Evolutionary conservation across 2,113 vertebrate genomes (phyloP), one percentile per base, ranked within the genome.

Genomic region (Egretta garzetta): DNA sequence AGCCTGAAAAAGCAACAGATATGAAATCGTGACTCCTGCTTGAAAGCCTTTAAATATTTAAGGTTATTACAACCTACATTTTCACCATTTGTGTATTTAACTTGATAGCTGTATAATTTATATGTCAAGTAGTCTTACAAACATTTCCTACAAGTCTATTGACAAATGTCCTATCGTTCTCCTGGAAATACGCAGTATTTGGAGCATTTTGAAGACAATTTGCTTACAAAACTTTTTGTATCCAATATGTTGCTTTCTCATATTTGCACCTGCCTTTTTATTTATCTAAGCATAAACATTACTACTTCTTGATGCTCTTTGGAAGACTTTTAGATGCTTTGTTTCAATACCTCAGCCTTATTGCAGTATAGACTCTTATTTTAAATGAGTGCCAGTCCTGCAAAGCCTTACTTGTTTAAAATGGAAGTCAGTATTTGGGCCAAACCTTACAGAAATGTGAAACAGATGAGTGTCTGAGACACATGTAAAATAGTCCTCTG

Each of bases 1-100:
- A 72, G 20, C 55, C 32, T 96, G 66, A 35, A 93, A 96, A 90
- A 84, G 50, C 66, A 97, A 82, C 59, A 93, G 71, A 53, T 87
- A 84, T 76, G 64, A 80, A 96, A 92, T 74, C 84, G 35, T 60
- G 49, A 85, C 72, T 93, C 74, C 68, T 93, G 24, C 90, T 82
- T 86, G 94, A 95, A 97, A 97, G 71, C 70, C 76, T 97, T 98
- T 94, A 98, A 94, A 95, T 98, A 97, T 96, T 96, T 95, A 95
- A 74, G 56, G 66, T 92, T 97, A 76, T 95, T 96, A 60, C 76
- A 97, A 83, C 28, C 15, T 84, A 79, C 58, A 45, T 79, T 95
- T 97, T 93, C 93, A 76, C 64, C 66, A 90, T 97, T 95, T 98
- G 81, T 93, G 62, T 96, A 70, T 89, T 97, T 96, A 97, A 92